A percentile compares a stretch with the other conserved stretches of the same genome.
phyloP scores from a whole-genome alignment of 2,888 invertebrate species.

The Caenorhabditis drosophilae region DNA sequence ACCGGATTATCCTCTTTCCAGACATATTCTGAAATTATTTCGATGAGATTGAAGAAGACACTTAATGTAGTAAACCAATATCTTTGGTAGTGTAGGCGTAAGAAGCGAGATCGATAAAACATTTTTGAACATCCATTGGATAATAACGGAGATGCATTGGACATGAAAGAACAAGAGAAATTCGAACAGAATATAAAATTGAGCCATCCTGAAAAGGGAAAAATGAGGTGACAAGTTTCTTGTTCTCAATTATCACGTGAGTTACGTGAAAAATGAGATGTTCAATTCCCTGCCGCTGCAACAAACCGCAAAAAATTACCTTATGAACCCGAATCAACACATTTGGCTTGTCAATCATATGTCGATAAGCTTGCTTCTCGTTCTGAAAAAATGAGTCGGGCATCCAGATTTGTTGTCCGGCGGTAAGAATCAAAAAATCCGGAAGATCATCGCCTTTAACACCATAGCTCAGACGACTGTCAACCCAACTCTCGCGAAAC shows the following conservation, averaged over 20 bases:
- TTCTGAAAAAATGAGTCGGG: constrained; percentile 93
- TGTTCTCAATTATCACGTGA: background rate
- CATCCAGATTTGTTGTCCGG: constrained; percentile 87
- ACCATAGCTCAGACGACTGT: constrained; percentile 76
- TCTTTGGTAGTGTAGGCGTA: constrained; percentile 97
- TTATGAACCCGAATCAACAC: constrained; percentile 94
- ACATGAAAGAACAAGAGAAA: constrained; percentile 91
- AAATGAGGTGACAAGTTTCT: background rate
- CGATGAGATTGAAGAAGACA: constrained; percentile 3
- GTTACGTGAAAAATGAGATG: too few relatives aligned
- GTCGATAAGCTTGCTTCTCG: constrained; percentile 89
- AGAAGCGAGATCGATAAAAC: constrained; percentile 91
- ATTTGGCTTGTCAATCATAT: constrained; percentile 73
- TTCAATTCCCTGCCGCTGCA: too few relatives aligned
- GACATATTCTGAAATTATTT: constrained; percentile 75
- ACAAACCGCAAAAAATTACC: too few relatives aligned
- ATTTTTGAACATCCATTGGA: constrained; percentile 91
- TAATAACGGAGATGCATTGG: constrained; percentile 87
- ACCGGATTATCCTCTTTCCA: constrained; percentile 93
- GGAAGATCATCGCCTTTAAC: constrained; percentile 73
- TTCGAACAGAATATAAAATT: constrained; percentile 74
- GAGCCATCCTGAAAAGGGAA: constrained; percentile 37
- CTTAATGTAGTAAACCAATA: constrained; percentile 75
- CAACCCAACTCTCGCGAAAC: constrained; percentile 95
- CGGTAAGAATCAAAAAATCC: constrained; percentile 64